A percentile compares a stretch with the other conserved stretches of the same genome.
phyloP scores from a whole-genome alignment of 1,140 invertebrate species.

The Wiebesia pumilae region DNA sequence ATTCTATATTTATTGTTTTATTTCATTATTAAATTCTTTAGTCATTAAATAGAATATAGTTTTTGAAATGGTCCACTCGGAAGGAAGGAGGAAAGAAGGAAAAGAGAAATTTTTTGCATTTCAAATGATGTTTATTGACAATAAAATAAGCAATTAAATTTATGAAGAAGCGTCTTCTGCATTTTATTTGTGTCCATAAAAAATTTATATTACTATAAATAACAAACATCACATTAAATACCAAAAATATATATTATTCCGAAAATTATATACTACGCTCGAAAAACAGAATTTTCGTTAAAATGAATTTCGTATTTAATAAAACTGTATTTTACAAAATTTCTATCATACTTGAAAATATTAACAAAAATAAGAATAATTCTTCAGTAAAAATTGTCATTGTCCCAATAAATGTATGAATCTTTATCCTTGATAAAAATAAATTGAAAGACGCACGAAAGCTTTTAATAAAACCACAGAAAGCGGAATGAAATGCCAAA shows the following conservation, averaged over 20 bases:
- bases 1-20: too few species aligned
- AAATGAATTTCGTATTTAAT: neutral
- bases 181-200: neutral
- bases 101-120: slow-evolving; percentile 1
- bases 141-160: neutral
- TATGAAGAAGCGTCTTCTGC: neutral
- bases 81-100: neutral
- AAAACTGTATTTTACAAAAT: neutral
- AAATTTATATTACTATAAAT: slow-evolving; percentile 19
- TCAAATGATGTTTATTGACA: neutral
- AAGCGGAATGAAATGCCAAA: slow-evolving; percentile 32
- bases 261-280: neutral
- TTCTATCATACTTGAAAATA: neutral
- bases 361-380: slow-evolving; percentile 15
- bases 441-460: slow-evolving; percentile 38
- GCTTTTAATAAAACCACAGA: slow-evolving; percentile 37
- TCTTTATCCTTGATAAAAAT: slow-evolving; percentile 42
- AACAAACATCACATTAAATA: neutral
- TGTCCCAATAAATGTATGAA: slow-evolving; percentile 34
- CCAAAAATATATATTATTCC: neutral
- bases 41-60: neutral
- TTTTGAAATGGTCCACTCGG: neutral
- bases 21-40: neutral
- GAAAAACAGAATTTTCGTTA: neutral
- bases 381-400: neutral